Evolutionary conservation across 2,888 invertebrate species (phyloP).

Genomic region (Protula sp.): DNA sequence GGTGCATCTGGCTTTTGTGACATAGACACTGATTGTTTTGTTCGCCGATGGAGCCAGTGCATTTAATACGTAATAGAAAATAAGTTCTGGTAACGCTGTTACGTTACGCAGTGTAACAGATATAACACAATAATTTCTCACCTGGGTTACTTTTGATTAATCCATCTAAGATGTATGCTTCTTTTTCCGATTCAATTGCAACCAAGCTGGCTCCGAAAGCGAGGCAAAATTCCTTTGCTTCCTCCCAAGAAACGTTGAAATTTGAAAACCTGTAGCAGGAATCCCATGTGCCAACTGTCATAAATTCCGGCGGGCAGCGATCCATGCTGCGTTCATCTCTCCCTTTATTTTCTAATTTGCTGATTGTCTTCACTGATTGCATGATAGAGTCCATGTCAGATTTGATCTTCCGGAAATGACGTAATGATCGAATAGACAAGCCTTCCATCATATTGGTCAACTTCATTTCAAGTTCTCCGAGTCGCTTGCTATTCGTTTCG

Average conservation of each 20-base stretch:
- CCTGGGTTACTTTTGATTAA: conserved; percentile 31
- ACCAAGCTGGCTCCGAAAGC: conserved; percentile 39
- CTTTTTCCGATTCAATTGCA: conserved; percentile 33
- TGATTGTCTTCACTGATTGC: not conserved
- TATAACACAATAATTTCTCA: too few relatives aligned
- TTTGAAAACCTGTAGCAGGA: conserved; percentile 39
- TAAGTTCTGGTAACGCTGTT: too few relatives aligned
- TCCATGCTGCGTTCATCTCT: not conserved
- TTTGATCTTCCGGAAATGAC: conserved; percentile 32
- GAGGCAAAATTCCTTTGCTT: conserved; percentile 38
- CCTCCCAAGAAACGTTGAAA: conserved; percentile 41
- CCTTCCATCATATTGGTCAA: conserved; percentile 23
- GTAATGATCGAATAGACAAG: conserved; percentile 27
- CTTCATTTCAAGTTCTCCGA: conserved; percentile 16
- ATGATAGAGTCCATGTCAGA: conserved; percentile 9
- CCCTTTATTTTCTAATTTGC: not conserved
- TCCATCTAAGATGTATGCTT: conserved; percentile 37
- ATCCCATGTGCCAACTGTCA: conserved; percentile 30
- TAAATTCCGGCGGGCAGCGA: conserved; percentile 35
- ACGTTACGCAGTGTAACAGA: too few relatives aligned
- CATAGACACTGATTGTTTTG: too few relatives aligned
- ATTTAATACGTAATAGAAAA: too few relatives aligned
- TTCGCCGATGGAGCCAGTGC: too few relatives aligned
- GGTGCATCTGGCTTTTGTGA: too few relatives aligned
- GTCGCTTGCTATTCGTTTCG: conserved; percentile 1